These are phyloP conservation scores for Trissolcus brochymenae DNA, from an alignment of 2,888 invertebrate genomes.

Conservation along the genomic window DNA sequence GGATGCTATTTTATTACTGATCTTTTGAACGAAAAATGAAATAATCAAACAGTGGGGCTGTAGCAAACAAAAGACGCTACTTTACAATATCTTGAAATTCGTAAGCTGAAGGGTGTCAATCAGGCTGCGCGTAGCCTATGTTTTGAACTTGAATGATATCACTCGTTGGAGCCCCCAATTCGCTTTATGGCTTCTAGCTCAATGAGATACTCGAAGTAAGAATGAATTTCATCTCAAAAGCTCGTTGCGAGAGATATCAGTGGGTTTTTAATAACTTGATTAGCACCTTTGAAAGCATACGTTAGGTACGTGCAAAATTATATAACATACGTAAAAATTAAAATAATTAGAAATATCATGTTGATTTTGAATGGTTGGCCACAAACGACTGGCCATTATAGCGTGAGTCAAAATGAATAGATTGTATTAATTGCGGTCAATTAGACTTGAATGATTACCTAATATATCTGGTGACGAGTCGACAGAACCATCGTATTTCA, in stretches of 20 bases:
- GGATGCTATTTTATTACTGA: no score
- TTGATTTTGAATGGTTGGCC: neutral
- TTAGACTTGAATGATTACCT: constrained; percentile 76
- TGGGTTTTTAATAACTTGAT: constrained; percentile 19
- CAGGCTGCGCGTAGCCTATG: constrained; percentile 8
- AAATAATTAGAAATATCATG: neutral
- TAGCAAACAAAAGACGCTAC: constrained; percentile 4
- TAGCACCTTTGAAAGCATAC: neutral
- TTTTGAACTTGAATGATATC: constrained; percentile 23
- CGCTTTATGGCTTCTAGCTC: constrained; percentile 18
- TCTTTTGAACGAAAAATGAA: no score
- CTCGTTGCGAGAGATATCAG: constrained; percentile 8
- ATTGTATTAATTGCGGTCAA: constrained; percentile 9
- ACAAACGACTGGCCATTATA: constrained; percentile 8
- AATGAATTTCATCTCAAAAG: constrained; percentile 31
- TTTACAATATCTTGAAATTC: constrained; percentile 1
- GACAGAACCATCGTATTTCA: constrained; percentile 79
- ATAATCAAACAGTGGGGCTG: no score
- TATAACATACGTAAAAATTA: neutral
- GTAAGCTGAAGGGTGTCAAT: constrained; percentile 29
- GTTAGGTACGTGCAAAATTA: neutral
- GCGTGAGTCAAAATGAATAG: constrained; percentile 8
- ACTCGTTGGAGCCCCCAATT: constrained; percentile 16
- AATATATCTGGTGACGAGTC: constrained; percentile 80
- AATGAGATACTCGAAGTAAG: constrained; percentile 20